Percentiles rank a stretch among this genome's conserved stretches.
These are phyloP conservation scores for Lepidocyrtinus sp. DNA, from an alignment of 2,888 invertebrate species.

Conservation along the genomic window DNA sequence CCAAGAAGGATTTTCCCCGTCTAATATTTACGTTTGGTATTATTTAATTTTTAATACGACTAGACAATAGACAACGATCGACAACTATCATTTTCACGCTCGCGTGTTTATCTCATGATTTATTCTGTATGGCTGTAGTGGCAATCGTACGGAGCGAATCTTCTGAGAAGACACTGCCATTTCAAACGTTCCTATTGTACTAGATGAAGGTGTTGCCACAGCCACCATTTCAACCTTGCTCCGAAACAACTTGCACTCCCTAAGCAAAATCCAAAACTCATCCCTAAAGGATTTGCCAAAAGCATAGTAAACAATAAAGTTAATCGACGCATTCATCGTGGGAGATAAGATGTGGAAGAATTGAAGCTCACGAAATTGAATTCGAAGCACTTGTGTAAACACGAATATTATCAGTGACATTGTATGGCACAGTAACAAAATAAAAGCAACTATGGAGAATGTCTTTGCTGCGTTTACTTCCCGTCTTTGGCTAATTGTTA, in stretches of 20 bases:
- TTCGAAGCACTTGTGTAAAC: slow-evolving; percentile 27
- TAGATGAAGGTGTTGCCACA: slow-evolving; percentile 33
- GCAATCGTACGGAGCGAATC: neutral
- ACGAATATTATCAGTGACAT: slow-evolving; percentile 38
- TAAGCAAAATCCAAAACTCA: slow-evolving; percentile 50
- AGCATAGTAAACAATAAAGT: slow-evolving; percentile 46
- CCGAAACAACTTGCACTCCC: slow-evolving; percentile 33
- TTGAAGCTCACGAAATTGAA: slow-evolving; percentile 47
- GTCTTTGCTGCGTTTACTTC: slow-evolving; percentile 54
- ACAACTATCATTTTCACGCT: neutral
- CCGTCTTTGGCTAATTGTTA: slow-evolving; percentile 45
- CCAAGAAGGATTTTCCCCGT: too few species aligned
- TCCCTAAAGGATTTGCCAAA: slow-evolving; percentile 55
- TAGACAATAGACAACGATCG: neutral
- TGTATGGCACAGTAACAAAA: slow-evolving; percentile 49
- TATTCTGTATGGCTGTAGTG: too few species aligned
- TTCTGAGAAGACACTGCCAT: slow-evolving; percentile 30
- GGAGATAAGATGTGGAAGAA: slow-evolving; percentile 37
- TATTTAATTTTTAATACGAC: too few species aligned
- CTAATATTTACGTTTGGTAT: too few species aligned
- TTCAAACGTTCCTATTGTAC: slow-evolving; percentile 36
- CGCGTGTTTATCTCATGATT: neutral
- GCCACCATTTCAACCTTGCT: slow-evolving; percentile 23
- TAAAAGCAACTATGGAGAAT: slow-evolving; percentile 47
- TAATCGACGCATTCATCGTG: slow-evolving; percentile 51